Base-by-base conservation (phyloP, 2,113 vertebrate species). In the Saccopteryx bilineata region DNA sequence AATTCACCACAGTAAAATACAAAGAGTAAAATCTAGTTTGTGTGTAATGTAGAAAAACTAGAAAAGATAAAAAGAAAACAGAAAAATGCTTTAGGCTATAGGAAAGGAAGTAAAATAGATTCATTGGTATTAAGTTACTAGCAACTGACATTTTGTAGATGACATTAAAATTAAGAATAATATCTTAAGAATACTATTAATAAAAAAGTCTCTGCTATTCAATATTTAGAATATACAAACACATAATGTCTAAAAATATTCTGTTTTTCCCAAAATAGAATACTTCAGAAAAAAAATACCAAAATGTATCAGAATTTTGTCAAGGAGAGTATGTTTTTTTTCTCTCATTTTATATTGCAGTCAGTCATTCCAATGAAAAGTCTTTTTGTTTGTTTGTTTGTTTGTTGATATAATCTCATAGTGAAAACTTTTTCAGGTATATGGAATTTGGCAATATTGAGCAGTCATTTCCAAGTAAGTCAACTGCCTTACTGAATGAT, bases 181-280 rank as follows among this genome's bases (percentile, higher is more conserved):
- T 80, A 63, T 61, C 21, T 52, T 75, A 65, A 7, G n/a, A 11
- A 69, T 48, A 60, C 31, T 84, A 46, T 80, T 80, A 80, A 90
- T 85, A 74, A 52, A 71, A 89, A 94, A 24, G 0, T 54, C 48
- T 3, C 46, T 58, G 5, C 18, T 84, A n/a, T 56, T 56, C 85
- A 89, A 68, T 94, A n/a, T 48, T 91, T 82, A 65, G 7, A 12
- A 79, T 66, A 60, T 74, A 71, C 18, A 93, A 85, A 79, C 5
- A 39, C 3, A 61, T 14, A 58, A 24, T 33, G 1, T 79, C 7
- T 6, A 11, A 86, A 18, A 58, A 17, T 86, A 93, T 76, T 76
- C 4, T 48, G 0, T 81, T 86, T 92, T 92, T 58, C 3, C 2
- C 18, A 50, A 72, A 54, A 95, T 12, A 78, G 9, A 18, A 23